Evolutionary conservation across 2,797 vertebrate species (phyloP).

Genomic region (Perodicticus potto): DNA sequence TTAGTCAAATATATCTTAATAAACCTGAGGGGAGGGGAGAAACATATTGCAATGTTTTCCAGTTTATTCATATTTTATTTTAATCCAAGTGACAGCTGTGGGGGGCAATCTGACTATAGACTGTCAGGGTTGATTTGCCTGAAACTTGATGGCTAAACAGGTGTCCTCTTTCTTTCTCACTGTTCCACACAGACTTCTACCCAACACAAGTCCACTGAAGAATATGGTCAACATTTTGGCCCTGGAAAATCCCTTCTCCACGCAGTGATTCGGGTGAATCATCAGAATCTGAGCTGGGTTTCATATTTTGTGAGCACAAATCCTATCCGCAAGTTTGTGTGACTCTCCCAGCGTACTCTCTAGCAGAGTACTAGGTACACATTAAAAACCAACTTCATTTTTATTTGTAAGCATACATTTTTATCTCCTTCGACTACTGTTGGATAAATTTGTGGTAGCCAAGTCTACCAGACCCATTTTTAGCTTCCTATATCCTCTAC

Average conservation of each 20-base stretch:
- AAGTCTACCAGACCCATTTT: background rate
- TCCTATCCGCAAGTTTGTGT: background rate
- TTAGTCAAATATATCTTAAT: background rate
- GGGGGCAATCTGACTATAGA: background rate
- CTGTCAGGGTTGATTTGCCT: background rate
- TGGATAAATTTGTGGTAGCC: background rate
- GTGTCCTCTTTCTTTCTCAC: background rate
- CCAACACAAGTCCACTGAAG: rapidly evolving
- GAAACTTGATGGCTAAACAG: background rate
- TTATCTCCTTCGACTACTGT: background rate
- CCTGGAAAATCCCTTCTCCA: background rate
- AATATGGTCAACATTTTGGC: rapidly evolving
- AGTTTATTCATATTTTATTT: constrained; percentile 11
- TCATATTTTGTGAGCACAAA: background rate
- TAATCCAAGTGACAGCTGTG: background rate
- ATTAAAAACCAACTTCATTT: background rate
- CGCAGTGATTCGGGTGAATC: background rate
- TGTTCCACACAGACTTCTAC: rapidly evolving
- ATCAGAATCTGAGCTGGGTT: background rate
- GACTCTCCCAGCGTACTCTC: background rate
- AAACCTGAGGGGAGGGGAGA: background rate
- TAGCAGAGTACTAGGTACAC: background rate
- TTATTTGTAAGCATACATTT: background rate
- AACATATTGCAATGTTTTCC: background rate
- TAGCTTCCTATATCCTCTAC: background rate